These are phyloP conservation scores for Gambusia affinis DNA, from an alignment of 2,113 vertebrate genomes.

Conservation along the genomic window DNA sequence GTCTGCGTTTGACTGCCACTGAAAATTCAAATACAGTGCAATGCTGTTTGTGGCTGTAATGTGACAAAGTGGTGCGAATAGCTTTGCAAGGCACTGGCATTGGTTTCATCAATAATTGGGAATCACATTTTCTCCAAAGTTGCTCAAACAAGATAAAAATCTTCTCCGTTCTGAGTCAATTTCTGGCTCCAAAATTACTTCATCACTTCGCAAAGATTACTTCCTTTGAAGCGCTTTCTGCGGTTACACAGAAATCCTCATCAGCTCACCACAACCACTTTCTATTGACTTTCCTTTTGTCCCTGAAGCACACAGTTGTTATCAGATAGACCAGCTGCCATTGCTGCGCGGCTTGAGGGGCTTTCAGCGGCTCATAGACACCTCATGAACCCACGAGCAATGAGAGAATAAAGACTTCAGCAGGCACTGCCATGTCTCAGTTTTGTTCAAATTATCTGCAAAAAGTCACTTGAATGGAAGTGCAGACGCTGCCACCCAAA, in stretches of 20 bases:
- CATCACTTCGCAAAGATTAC: too few species aligned
- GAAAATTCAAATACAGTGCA: background rate
- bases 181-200: background rate
- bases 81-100: background rate
- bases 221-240: slow-evolving; percentile 1
- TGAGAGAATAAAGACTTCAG: slow-evolving; percentile 37
- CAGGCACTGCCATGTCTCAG: slow-evolving; percentile 25
- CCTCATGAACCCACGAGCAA: slow-evolving; percentile 54
- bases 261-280: slow-evolving; percentile 19
- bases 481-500: slow-evolving; percentile 59
- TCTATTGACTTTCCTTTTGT: slow-evolving; percentile 65
- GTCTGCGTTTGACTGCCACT: background rate
- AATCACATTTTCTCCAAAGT: background rate
- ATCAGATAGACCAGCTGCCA: slow-evolving; percentile 65
- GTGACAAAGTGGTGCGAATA: background rate
- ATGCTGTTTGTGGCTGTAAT: background rate
- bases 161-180: background rate
- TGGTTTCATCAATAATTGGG: background rate
- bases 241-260: slow-evolving; percentile 30
- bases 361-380: slow-evolving; percentile 60
- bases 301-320: slow-evolving; percentile 64
- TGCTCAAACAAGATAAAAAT: background rate
- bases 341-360: slow-evolving; percentile 50
- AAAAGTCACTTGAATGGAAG: slow-evolving; percentile 51
- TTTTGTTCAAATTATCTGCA: slow-evolving; percentile 51